Evolutionary conservation across 2,797 vertebrate species (phyloP), one percentile per base, ranked within the genome.

Genomic region (Tympanoctomys barrerae): DNA sequence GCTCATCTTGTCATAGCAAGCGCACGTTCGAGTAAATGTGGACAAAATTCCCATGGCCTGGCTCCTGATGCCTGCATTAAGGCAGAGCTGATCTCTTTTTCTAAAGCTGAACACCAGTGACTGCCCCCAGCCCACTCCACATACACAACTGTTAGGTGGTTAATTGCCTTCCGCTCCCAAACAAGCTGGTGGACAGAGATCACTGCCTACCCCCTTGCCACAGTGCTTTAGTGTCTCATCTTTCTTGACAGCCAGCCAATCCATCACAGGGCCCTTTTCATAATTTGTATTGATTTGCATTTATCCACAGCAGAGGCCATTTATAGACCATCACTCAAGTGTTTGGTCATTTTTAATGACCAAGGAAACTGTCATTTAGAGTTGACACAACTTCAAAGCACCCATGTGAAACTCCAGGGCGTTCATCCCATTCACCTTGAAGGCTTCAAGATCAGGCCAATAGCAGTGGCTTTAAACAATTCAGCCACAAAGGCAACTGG

Each of bases 261-360:
- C 90, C 46, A 88, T 91, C 92, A 46, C 39, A 61, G 54, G 80
- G 22, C 62, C 46, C 75, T 68, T 94, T 96, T 96, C 94, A 94
- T 96, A 95, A 96, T 94, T 94, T 91, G 42, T 97, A 95, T 97
- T 94, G 95, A 96, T 96, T 95, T 91, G 78, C 68, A 94, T 96
- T 90, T 95, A 91, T 95, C 89, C 52, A 91, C 16, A 82, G 66
- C 46, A 79, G 49, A 95, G n/a, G 49, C 94, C 95, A 88, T 95
- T 97, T 97, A 79, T 42, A 95, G 62, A 91, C 92, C 78, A 93
- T 95, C 78, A 46, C 61, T 95, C 0, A 3, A 36, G 9, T 83
- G 88, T 57, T 91, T 19, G 33, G 71, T 94, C 78, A 94, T 94
- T 94, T 94, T 94, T 95, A 95, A 89, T 75, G 91, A 92, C 73